Evolutionary conservation across 2,888 invertebrate genomes (phyloP).

Genomic region (Acronicta psi): DNA sequence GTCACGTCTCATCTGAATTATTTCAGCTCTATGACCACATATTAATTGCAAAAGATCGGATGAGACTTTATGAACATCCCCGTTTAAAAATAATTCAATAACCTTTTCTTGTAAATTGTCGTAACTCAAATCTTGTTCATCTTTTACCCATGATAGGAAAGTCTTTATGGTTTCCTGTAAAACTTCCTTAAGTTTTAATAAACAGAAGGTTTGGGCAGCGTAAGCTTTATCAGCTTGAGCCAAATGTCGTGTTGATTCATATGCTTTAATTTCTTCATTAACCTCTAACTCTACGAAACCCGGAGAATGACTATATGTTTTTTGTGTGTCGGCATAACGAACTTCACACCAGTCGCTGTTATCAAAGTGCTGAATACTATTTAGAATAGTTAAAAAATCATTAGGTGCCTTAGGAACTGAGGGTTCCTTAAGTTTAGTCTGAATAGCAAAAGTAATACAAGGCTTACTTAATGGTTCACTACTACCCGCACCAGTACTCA

Average conservation of each 20-base stretch:
- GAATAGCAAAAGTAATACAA: neutral
- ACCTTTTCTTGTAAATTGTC: slow-evolving; percentile 3
- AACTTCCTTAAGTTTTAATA: slow-evolving; percentile 1
- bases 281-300: slow-evolving; percentile 4
- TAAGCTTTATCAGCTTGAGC: slow-evolving; percentile 3
- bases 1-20: slow-evolving; percentile 5
- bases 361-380: neutral
- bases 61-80: neutral
- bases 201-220: slow-evolving; percentile 5
- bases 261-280: neutral
- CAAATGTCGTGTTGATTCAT: neutral
- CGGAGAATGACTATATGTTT: neutral
- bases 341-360: neutral
- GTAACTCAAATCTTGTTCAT: slow-evolving; percentile 1
- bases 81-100: slow-evolving; percentile 4
- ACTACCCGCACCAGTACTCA: too few species aligned
- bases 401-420: neutral
- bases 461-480: too few species aligned
- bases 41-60: slow-evolving; percentile 2
- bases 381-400: neutral
- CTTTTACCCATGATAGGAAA: slow-evolving; percentile 3
- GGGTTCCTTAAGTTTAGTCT: slow-evolving; percentile 3
- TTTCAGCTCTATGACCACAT: slow-evolving; percentile 5
- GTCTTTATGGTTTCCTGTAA: neutral
- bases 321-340: neutral